These are phyloP conservation scores for Siniperca undulata DNA, from an alignment of 2,797 vertebrate genomes.

Conservation along the genomic window DNA sequence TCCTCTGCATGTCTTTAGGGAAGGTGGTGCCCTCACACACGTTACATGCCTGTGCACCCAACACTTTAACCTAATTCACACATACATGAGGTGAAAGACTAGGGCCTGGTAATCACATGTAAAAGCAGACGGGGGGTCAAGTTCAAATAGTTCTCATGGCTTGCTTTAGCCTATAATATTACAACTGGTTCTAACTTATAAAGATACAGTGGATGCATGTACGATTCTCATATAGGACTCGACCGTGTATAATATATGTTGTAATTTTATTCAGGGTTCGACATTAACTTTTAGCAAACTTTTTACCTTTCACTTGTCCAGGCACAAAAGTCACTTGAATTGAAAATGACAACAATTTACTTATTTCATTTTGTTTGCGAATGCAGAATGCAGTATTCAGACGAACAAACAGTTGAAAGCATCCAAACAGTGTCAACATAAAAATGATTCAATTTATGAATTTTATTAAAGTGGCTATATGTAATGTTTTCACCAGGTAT, in stretches of 20 bases:
- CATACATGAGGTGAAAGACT: slow-evolving; percentile 61
- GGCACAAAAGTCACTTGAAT: no score
- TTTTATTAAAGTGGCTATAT: no score
- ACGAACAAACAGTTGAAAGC: no score
- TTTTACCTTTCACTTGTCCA: no score
- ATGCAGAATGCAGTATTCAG: no score
- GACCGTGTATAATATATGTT: not conserved
- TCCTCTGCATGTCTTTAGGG: slow-evolving; percentile 59
- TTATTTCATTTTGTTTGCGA: no score
- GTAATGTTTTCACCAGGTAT: no score
- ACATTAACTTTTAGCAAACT: no score
- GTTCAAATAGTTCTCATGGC: slow-evolving; percentile 15
- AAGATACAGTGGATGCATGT: not conserved
- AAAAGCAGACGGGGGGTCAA: slow-evolving; percentile 43
- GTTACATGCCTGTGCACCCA: slow-evolving; percentile 56
- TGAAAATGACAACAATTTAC: no score
- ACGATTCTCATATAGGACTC: not conserved
- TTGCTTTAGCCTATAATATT: slow-evolving; percentile 13
- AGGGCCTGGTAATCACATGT: slow-evolving; percentile 34
- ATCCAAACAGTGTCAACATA: no score
- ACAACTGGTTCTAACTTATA: not conserved
- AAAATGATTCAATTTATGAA: no score
- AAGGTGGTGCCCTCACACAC: slow-evolving; percentile 59
- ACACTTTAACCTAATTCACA: slow-evolving; percentile 69
- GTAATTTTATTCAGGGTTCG: no score